These are phyloP conservation scores for Enteromius mattozi DNA, from an alignment of 2,797 vertebrate genomes.

Conservation along the genomic window DNA sequence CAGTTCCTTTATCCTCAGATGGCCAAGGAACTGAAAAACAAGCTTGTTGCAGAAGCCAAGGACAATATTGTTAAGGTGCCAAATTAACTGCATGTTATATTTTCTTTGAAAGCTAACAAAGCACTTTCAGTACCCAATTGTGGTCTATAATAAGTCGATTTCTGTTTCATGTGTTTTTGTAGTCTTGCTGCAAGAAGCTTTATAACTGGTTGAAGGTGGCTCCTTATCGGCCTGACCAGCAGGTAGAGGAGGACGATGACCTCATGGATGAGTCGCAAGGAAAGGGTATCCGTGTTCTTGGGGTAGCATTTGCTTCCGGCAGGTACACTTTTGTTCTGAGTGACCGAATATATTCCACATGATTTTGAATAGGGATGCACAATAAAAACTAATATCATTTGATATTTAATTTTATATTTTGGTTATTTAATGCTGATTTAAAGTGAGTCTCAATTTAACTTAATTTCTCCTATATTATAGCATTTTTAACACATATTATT, in stretches of 20 bases:
- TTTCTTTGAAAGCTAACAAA: not conserved
- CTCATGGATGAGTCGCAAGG: slow-evolving; percentile 97
- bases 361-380: not conserved
- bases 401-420: not conserved
- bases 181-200: slow-evolving; percentile 95
- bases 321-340: slow-evolving; percentile 76
- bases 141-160: not conserved
- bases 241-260: slow-evolving; percentile 97
- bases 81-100: not conserved
- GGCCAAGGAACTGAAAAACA: slow-evolving; percentile 97
- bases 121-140: not conserved
- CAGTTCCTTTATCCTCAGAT: slow-evolving; percentile 98
- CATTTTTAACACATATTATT: not conserved
- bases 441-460: not conserved
- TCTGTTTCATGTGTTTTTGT: slow-evolving; percentile 1
- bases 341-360: not conserved
- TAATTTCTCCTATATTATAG: not conserved
- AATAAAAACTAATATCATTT: not conserved
- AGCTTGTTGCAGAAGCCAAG: slow-evolving; percentile 92
- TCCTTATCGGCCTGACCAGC: slow-evolving; percentile 94
- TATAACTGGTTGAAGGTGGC: slow-evolving; percentile 97
- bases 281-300: slow-evolving; percentile 94
- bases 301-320: slow-evolving; percentile 92
- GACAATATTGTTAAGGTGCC: slow-evolving; percentile 93
- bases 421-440: not conserved